Percentiles rank a stretch among this genome's conserved stretches.
phyloP scores from a whole-genome alignment of 2,113 vertebrate species.

The Siniperca knerii region DNA sequence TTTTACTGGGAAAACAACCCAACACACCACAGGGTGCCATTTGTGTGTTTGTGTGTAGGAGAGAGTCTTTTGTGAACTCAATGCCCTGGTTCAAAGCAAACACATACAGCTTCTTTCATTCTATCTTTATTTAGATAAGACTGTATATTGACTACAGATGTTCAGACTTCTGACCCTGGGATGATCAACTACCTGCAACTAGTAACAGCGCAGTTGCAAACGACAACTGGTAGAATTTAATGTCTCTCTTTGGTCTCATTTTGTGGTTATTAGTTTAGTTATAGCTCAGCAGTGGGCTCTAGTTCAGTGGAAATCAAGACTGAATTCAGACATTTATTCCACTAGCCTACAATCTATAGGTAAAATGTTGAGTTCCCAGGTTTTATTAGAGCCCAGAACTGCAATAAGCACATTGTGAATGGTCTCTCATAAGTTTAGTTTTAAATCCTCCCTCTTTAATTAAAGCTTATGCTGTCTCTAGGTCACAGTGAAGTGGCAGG shows the following conservation, averaged over 20 bases:
- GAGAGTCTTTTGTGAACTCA: conserved; percentile 64
- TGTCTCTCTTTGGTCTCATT: background rate
- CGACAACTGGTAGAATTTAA: background rate
- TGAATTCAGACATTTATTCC: background rate
- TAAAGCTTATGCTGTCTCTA: conserved; percentile 60
- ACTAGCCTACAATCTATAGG: too few species aligned
- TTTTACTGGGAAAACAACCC: conserved; percentile 57
- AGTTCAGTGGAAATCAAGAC: background rate
- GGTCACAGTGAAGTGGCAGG: conserved; percentile 79
- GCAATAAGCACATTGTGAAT: background rate
- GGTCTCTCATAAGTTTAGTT: conserved; percentile 13
- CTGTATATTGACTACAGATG: conserved; percentile 58
- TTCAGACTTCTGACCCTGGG: conserved; percentile 52
- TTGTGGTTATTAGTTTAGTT: background rate
- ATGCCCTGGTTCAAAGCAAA: conserved; percentile 58
- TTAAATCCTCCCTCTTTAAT: conserved; percentile 10
- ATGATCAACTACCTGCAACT: conserved; percentile 5
- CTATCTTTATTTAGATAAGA: conserved; percentile 46
- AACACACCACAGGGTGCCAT: conserved; percentile 56
- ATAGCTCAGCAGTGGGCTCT: background rate
- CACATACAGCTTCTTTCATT: conserved; percentile 36
- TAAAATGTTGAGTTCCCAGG: background rate
- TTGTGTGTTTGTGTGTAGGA: conserved; percentile 52
- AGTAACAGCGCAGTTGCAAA: background rate
- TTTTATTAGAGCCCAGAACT: background rate